Base-by-base conservation (phyloP, 2,113 vertebrate genomes). In the Dolichotis patagonum region DNA sequence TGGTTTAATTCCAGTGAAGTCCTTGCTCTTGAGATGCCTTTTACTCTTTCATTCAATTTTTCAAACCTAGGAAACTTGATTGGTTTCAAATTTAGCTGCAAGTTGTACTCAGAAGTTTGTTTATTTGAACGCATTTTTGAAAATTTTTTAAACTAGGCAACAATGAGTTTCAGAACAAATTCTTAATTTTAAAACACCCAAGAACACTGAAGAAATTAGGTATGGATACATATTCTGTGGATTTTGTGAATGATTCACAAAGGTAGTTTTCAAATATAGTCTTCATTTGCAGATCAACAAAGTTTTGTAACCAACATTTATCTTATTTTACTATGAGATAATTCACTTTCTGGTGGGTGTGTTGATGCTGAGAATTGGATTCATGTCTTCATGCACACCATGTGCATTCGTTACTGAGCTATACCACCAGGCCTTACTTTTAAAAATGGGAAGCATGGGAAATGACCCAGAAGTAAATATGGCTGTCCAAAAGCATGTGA, bases 41-140 rank as follows among this genome's bases (percentile, higher is more conserved):
- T 67, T 86, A 26, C 43, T 75, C 30, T 85, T 69, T 88, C 35
- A 17, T 85, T 82, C 85, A 92, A 1, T 65, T 97, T 88, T 78
- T 43, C 58, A 96, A 97, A 92, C 60, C 85, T 60, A 78, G 96
- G 83, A 96, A 78, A 54, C 93, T 85, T 77, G n/a, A 20, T 22
- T 85, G 88, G 89, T 88, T 94, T 95, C 10, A 3, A 96, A 71
- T 92, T 88, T 86, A 91, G 46, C n/a, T 88, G 13, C 82, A 94
- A 90, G 32, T 65, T 62, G 52, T 65, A 35, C 62, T 75, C 85
- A 75, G 26, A 93, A 90, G 38, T 88, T 63, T 73, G 49, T 81
- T 94, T 93, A 24, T 85, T 95, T 78, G 60, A 96, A 75, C 12
- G 65, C 17, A 85, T 32, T 19, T 65, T 78, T 85, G 73, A 95